Percentiles rank a stretch among this genome's conserved stretches.
phyloP scores from a whole-genome alignment of 2,797 vertebrate species.

The Chaunax sp. region DNA sequence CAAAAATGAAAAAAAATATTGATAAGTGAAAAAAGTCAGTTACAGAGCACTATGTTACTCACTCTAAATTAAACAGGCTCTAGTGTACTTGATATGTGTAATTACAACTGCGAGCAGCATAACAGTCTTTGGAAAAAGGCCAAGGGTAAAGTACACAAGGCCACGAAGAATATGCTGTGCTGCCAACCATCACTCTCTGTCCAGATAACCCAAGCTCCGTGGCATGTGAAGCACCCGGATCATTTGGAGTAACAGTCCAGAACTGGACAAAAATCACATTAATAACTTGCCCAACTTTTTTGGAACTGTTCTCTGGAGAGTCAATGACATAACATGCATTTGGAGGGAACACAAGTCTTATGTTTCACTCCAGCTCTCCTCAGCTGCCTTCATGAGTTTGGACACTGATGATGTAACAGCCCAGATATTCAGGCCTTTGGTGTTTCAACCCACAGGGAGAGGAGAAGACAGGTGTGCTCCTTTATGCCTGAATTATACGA shows the following conservation, averaged over 20 bases:
- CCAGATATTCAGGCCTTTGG: constrained; percentile 41
- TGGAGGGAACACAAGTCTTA: constrained; percentile 24
- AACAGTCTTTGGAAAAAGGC: constrained; percentile 57
- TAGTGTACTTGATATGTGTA: constrained; percentile 55
- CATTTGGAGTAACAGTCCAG: constrained; percentile 26
- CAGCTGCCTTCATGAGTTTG: constrained; percentile 21
- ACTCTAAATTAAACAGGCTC: constrained; percentile 37
- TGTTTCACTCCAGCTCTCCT: constrained; percentile 35
- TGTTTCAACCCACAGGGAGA: constrained; percentile 31
- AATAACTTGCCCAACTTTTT: constrained; percentile 54
- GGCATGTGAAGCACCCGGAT: constrained; percentile 36
- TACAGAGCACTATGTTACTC: constrained; percentile 12
- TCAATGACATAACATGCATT: constrained; percentile 46
- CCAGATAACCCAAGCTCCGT: constrained; percentile 33
- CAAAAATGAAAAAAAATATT: not conserved
- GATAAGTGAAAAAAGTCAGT: constrained; percentile 1
- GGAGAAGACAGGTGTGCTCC: constrained; percentile 56
- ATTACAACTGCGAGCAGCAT: constrained; percentile 41
- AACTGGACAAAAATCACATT: constrained; percentile 30
- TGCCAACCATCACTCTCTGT: constrained; percentile 53
- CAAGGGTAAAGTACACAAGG: constrained; percentile 57
- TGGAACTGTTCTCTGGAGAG: constrained; percentile 22
- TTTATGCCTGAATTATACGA: constrained; percentile 46
- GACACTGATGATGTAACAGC: constrained; percentile 62
- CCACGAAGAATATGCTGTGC: constrained; percentile 36